Evolutionary conservation across 2,113 vertebrate genomes (phyloP), one percentile per base, ranked within the genome.

Genomic region (Theristicus caerulescens): DNA sequence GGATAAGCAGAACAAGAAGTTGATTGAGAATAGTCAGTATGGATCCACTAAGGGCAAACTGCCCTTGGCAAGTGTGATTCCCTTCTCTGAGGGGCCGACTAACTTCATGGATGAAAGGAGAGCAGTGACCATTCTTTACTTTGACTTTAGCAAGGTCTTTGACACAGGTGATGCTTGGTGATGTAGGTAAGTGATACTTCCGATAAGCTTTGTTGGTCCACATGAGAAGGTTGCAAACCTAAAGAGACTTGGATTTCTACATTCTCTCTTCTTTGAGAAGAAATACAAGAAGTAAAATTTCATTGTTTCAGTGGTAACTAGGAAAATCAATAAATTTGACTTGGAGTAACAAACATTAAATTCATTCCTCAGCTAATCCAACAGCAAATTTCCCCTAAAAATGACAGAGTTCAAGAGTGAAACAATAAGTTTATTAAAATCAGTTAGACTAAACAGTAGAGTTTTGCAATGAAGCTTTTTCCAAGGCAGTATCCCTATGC

Each of bases 401-500:
- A 34, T 22, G 1, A 47, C 52, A 59, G 29, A 55, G 9, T 44
- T 51, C 9, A 12, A 42, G 29, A 73, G 5, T 20, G 15, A 86
- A 89, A 54, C 42, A 62, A 62, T 5, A 57, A 4, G n/a, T 42
- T 21, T 47, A 38, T 32, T 57, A 47, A 82, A 88, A 52, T 2
- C 16, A 20, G 12, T 57, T 42, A 62, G 38, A 61, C 29, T 57
- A 61, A 42, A 62, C 11, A 38, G 21, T 47, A 24, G 13, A 62
- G 10, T 36, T 69, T 55, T 95, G 40, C 0, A 6, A 40, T 27
- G 6, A 72, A 66, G 16, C 3, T 66, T 81, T 61, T 59, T 38
- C 21, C 15, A 81, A 59, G 24, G 4, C 44, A 47, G 3, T 29
- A 70, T 42, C 24, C 1, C 3, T 11, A 7, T 1, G 0, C 2